A percentile compares a stretch with the other conserved stretches of the same genome.
phyloP scores from a whole-genome alignment of 2,888 invertebrate genomes.

The Gryllus longicercus region DNA sequence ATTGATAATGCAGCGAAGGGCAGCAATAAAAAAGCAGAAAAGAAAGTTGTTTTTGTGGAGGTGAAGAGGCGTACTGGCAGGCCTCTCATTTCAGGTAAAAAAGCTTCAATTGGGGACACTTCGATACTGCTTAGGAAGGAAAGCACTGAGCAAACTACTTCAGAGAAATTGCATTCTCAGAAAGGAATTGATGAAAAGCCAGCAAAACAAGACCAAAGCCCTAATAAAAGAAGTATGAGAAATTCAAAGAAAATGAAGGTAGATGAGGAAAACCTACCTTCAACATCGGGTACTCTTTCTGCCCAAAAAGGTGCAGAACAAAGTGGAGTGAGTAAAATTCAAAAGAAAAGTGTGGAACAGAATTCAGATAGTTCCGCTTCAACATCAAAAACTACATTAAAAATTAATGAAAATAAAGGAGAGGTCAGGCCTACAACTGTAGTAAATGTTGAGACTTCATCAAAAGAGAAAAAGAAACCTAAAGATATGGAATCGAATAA shows the following conservation, averaged over 20 bases:
- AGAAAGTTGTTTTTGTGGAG: neutral
- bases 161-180: neutral
- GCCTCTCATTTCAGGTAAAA: neutral
- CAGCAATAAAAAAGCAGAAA: neutral
- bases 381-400: neutral
- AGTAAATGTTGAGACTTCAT: too few species aligned
- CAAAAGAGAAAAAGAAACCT: too few species aligned
- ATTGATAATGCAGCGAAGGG: too few species aligned
- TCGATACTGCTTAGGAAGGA: neutral
- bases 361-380: neutral
- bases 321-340: neutral
- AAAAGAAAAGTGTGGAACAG: neutral
- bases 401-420: too few species aligned
- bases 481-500: too few species aligned
- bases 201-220: neutral
- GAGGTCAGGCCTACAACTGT: too few species aligned
- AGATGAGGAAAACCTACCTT: neutral
- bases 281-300: neutral
- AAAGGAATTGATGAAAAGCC: neutral
- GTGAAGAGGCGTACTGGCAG: neutral
- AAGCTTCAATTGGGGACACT: neutral
- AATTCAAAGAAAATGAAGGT: neutral
- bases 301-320: neutral
- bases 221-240: neutral
- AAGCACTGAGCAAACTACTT: neutral